A percentile compares a stretch with the other conserved stretches of the same genome.
phyloP scores from a whole-genome alignment of 2,113 vertebrate species.

The Taurulus bubalis region DNA sequence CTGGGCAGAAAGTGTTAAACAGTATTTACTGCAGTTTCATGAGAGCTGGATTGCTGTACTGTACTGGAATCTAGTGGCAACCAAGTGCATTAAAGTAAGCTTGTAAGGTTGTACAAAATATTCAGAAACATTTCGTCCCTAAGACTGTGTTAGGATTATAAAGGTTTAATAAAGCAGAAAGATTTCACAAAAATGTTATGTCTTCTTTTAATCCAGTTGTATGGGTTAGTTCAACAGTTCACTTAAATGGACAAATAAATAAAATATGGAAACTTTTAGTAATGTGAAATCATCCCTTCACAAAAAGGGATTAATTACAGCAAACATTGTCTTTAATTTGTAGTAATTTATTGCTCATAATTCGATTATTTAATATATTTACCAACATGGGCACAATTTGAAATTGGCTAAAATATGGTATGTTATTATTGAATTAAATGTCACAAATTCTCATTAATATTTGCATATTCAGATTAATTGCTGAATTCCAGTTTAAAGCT shows the following conservation, averaged over 20 bases:
- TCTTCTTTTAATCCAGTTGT: neutral
- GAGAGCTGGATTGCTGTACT: neutral
- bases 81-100: neutral
- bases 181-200: slow-evolving; percentile 18
- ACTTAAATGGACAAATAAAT: neutral
- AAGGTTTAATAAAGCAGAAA: slow-evolving; percentile 26
- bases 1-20: neutral
- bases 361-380: neutral
- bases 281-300: slow-evolving; percentile 3
- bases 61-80: neutral
- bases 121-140: neutral
- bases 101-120: neutral
- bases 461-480: neutral
- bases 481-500: neutral
- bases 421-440: neutral
- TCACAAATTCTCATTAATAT: neutral
- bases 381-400: neutral
- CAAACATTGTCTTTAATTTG: neutral
- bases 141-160: slow-evolving; percentile 14
- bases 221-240: neutral
- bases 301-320: neutral
- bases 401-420: neutral
- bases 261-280: neutral
- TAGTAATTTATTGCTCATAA: slow-evolving; percentile 5
- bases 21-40: neutral